A percentile compares a stretch with the other conserved stretches of the same genome.
phyloP scores from a whole-genome alignment of 2,113 vertebrate species.

The Myodes glareolus region DNA sequence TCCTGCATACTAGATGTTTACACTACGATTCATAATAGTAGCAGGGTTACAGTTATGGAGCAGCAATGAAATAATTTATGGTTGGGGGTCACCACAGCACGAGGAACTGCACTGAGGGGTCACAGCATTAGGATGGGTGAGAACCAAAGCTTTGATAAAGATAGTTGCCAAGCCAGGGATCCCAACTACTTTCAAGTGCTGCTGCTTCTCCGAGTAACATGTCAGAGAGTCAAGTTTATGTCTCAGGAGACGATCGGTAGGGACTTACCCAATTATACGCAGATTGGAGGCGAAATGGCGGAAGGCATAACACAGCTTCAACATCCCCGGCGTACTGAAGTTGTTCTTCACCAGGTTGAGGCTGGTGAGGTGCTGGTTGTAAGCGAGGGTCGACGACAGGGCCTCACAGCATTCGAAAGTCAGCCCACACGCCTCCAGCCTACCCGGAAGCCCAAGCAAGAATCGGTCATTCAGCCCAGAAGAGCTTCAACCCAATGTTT shows the following conservation, averaged over 20 bases:
- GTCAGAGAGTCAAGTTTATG: background rate
- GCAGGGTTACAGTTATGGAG: background rate
- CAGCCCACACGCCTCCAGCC: constrained; percentile 53
- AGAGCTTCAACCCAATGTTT: background rate
- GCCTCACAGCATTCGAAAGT: background rate
- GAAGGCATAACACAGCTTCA: background rate
- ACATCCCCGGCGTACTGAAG: background rate
- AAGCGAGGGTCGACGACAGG: background rate
- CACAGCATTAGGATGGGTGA: background rate
- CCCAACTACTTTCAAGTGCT: no score
- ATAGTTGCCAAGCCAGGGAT: background rate
- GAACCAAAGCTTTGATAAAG: background rate
- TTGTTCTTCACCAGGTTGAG: constrained; percentile 1
- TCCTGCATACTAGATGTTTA: background rate
- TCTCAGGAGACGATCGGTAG: background rate
- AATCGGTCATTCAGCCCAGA: fast-evolving
- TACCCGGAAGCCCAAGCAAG: background rate
- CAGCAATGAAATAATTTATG: background rate
- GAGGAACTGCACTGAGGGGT: background rate
- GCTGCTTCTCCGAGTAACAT: background rate
- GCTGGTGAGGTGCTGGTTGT: background rate
- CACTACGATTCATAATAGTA: background rate
- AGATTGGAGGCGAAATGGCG: background rate
- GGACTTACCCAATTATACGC: constrained; percentile 55
- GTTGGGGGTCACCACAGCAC: fast-evolving